Conservation (phyloP, 1,140 invertebrate genomes). For the Agraylea sexmaculata region DNA sequence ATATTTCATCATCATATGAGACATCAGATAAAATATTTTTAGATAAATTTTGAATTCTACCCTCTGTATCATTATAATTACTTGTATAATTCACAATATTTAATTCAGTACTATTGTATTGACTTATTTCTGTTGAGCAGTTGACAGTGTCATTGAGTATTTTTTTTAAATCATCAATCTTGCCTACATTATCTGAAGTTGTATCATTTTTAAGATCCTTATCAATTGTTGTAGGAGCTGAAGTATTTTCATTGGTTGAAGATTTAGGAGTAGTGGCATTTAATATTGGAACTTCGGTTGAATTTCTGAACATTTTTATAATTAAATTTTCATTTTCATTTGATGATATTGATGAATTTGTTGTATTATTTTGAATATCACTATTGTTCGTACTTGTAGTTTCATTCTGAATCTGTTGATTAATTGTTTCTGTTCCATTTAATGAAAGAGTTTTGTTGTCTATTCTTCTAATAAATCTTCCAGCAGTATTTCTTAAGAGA, state of each 20-base stretch:
- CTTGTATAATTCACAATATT: slow-evolving; percentile 4
- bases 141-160: slow-evolving; percentile 19
- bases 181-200: slow-evolving; percentile 5
- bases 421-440: background rate
- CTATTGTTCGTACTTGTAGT: background rate
- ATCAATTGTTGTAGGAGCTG: background rate
- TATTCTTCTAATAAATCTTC: slow-evolving; percentile 17
- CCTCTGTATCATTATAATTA: slow-evolving; percentile 17
- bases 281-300: too few relatives aligned
- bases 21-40: slow-evolving; percentile 3
- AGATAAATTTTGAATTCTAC: slow-evolving; percentile 9
- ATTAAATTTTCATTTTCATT: background rate
- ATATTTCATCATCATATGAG: background rate
- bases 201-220: slow-evolving; percentile 2
- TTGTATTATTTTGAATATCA: slow-evolving; percentile 1
- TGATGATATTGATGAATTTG: background rate
- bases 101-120: slow-evolving; percentile 6
- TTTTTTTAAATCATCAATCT: slow-evolving; percentile 11
- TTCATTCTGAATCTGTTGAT: background rate
- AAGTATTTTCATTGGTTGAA: background rate
- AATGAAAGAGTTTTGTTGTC: slow-evolving; percentile 16
- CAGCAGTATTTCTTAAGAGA: slow-evolving; percentile 14
- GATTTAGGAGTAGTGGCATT: background rate
- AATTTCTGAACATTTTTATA: background rate
- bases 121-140: slow-evolving; percentile 19